Evolutionary conservation across 2,113 vertebrate genomes (phyloP), one percentile per base, ranked within the genome.

Genomic region (Atlantisia rogersi): DNA sequence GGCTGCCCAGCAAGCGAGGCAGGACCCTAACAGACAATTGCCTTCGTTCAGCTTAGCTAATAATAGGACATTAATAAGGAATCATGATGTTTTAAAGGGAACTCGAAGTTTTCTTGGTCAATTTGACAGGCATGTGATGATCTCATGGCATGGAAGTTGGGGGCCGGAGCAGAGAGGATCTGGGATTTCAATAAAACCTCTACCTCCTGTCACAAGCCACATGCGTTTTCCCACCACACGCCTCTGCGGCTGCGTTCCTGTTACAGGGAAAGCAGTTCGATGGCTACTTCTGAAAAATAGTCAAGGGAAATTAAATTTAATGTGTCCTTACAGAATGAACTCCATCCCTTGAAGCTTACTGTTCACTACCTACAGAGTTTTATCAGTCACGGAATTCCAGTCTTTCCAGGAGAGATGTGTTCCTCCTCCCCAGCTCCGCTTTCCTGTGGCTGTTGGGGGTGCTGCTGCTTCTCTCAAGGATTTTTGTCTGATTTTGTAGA

Each of bases 101-200:
- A 78, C 39, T 81, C 50, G 18, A 63, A 60, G 19, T 53, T 89
- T 94, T 70, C 28, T 39, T 52, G 21, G 48, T 76, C 77, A 44
- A 58, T 84, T 80, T 92, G 81, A 71, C 63, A 75, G 76, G 83
- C 91, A 62, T 69, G 77, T 68, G 69, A 65, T 94, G 89, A 96
- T 53, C 65, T 95, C 95, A 92, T 58, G 77, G 77, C 12, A 68
- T 28, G 58, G 68, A 89, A 81, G 82, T 19, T 37, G 40, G 55
- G 81, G 69, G 42, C 20, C 1, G n/a, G 90, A 76, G 68, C 48
- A 67, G 62, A 64, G 53, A 80, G 37, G 26, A 55, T 71, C 31
- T 0, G 14, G 69, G 68, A 59, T 74, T 55, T 73, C 82, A 64
- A 9, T 37, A 79, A 74, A 71, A 59, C 32, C 70, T 87, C 46